Percentiles rank a stretch among this genome's conserved stretches.
These are phyloP conservation scores for Callinectes sapidus DNA, from an alignment of 2,888 invertebrate genomes.

Conservation along the genomic window DNA sequence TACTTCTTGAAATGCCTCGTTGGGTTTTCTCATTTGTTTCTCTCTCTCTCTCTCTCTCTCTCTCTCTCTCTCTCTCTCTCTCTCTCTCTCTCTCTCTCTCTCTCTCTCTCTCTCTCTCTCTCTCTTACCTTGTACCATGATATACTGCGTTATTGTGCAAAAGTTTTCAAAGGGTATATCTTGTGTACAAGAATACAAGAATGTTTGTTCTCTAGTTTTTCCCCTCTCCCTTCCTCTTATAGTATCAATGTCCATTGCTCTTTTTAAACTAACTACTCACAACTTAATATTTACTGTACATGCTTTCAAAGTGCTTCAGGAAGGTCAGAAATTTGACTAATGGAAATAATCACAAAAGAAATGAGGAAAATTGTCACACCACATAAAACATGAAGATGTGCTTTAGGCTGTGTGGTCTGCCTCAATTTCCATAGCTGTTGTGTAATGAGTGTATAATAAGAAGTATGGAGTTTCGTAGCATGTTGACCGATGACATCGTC, in stretches of 20 bases:
- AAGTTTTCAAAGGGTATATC: background rate
- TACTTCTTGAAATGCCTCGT: background rate
- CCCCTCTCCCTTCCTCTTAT: background rate
- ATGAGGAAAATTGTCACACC: too few species aligned
- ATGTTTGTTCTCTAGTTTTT: background rate
- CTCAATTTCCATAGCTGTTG: background rate
- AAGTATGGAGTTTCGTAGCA: background rate
- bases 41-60: background rate
- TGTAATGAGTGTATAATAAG: background rate
- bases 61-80: constrained; percentile 19
- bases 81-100: constrained; percentile 21
- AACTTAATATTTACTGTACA: too few species aligned
- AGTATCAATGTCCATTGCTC: too few species aligned
- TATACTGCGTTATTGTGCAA: background rate
- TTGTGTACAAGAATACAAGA: too few species aligned
- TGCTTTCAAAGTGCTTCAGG: too few species aligned
- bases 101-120: background rate
- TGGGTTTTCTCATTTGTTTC: background rate
- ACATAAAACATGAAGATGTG: background rate
- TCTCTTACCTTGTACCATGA: background rate
- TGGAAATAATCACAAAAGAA: too few species aligned
- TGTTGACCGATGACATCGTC: background rate
- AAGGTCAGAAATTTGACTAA: too few species aligned
- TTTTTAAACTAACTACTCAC: too few species aligned
- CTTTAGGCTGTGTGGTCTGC: background rate